Conservation (phyloP, 2,888 invertebrate genomes). For the Phlogophora meticulosa region DNA sequence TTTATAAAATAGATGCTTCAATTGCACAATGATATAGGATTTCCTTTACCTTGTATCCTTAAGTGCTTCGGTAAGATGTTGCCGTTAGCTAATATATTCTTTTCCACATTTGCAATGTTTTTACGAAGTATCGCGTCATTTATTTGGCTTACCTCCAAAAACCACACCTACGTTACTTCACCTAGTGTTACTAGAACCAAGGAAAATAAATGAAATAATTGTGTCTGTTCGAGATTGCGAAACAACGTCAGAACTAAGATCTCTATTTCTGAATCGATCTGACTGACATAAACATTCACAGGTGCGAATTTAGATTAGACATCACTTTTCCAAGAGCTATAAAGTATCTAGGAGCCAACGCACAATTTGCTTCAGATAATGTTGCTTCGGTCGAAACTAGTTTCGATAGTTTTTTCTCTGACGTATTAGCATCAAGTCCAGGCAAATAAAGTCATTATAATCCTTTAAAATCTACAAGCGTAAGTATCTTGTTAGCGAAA, state of each 20-base stretch:
- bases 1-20: neutral
- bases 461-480: neutral
- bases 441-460: conserved; percentile 6
- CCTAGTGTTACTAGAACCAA: conserved; percentile 16
- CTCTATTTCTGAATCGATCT: conserved; percentile 5
- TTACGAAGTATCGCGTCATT: conserved; percentile 35
- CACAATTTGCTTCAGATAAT: neutral
- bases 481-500: conserved; percentile 11
- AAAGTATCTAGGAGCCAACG: neutral
- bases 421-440: neutral
- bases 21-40: conserved; percentile 31
- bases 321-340: conserved; percentile 1
- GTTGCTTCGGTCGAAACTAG: neutral
- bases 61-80: conserved; percentile 35
- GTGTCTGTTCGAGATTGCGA: conserved; percentile 10
- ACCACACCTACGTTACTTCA: conserved; percentile 31
- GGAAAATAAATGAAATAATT: conserved; percentile 35
- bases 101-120: conserved; percentile 35
- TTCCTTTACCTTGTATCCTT: conserved; percentile 41
- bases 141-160: conserved; percentile 45
- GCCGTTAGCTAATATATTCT: conserved; percentile 29
- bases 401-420: neutral
- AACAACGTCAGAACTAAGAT: conserved; percentile 5
- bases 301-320: conserved; percentile 12
- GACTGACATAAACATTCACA: conserved; percentile 1